Conservation (phyloP, 2,888 invertebrate genomes). For the Blomia tropicalis region DNA sequence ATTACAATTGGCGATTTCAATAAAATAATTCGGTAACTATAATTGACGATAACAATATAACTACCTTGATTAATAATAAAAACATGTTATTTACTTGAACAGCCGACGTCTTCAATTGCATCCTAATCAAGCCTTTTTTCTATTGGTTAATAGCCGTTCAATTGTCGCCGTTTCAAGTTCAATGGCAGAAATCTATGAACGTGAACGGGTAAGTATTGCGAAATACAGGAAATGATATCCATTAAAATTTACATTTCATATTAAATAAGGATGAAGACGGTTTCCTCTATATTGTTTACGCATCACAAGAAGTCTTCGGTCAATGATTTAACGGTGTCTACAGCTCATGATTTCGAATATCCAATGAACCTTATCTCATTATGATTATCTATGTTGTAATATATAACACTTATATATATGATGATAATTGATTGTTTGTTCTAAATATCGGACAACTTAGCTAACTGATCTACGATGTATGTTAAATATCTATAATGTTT, state of each 20-base stretch:
- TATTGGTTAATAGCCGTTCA: conserved; percentile 64
- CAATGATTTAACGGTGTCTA: no score
- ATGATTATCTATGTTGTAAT: no score
- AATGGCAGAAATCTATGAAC: conserved; percentile 60
- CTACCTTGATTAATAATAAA: no score
- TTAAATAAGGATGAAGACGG: conserved; percentile 65
- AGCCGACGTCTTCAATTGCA: conserved; percentile 42
- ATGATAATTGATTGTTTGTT: no score
- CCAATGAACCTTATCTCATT: no score
- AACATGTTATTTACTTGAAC: not conserved
- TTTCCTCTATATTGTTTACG: conserved; percentile 71
- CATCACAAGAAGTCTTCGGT: conserved; percentile 77
- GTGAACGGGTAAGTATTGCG: conserved; percentile 40
- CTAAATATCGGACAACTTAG: no score
- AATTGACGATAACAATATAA: conserved; percentile 2
- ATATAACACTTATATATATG: no score
- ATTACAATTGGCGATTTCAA: conserved; percentile 44
- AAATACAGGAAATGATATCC: not conserved
- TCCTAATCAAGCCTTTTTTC: conserved; percentile 45
- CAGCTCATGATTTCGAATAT: no score
- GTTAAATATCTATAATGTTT: no score
- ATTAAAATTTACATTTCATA: not conserved
- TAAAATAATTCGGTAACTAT: conserved; percentile 41
- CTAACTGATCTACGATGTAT: no score
- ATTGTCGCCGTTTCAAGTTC: conserved; percentile 65